A percentile compares a stretch with the other conserved stretches of the same genome.
Evolutionary conservation across 92 coral and sea anemone species (phyloP).

Genomic region (Umimayanthus kanabou): DNA sequence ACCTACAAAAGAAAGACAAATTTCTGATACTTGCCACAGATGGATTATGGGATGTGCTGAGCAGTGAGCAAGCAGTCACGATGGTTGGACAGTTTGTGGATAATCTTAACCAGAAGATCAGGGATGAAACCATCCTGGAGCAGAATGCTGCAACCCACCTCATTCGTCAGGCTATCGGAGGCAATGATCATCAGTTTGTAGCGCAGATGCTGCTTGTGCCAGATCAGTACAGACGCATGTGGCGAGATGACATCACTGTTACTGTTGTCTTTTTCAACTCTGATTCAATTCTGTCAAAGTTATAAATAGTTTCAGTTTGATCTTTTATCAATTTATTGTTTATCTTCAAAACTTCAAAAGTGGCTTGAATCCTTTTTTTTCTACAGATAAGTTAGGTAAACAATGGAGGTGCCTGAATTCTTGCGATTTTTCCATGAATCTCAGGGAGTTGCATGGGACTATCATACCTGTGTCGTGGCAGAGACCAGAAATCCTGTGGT

Average conservation of each 20-base stretch:
- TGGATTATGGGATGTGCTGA: constrained; percentile 94
- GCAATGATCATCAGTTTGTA: constrained; percentile 91
- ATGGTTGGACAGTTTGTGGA: constrained; percentile 87
- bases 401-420: no score
- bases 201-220: constrained; percentile 94
- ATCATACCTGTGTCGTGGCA: no score
- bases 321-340: background rate
- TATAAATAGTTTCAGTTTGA: background rate
- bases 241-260: constrained; percentile 98
- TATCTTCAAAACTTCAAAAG: background rate
- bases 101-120: constrained; percentile 39
- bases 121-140: constrained; percentile 41
- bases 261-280: constrained; percentile 90
- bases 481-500: no score
- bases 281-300: constrained; percentile 34
- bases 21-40: constrained; percentile 95
- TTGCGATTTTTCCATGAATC: no score
- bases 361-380: background rate
- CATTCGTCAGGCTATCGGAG: constrained; percentile 95
- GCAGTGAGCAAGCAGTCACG: constrained; percentile 84
- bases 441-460: no score
- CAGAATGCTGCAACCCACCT: constrained; percentile 92
- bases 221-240: constrained; percentile 89
- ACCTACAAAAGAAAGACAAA: constrained; percentile 71
- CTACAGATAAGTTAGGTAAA: background rate